A percentile compares a stretch with the other conserved stretches of the same genome.
These are phyloP conservation scores for Sphaeramia orbicularis DNA, from an alignment of 2,797 vertebrate species.

Conservation along the genomic window DNA sequence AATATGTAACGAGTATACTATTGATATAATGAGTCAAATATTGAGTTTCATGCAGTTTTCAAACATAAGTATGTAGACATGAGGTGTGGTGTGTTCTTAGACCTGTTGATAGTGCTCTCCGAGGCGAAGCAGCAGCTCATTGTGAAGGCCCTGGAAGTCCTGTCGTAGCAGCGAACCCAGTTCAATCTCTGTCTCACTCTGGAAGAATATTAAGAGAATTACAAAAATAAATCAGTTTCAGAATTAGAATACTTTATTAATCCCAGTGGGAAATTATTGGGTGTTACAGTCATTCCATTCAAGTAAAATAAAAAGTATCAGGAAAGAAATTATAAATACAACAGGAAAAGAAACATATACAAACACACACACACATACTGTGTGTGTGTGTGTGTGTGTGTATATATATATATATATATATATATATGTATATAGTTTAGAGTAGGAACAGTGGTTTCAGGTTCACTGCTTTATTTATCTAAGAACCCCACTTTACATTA, in stretches of 20 bases:
- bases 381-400: too few species aligned
- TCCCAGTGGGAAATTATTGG: too few species aligned
- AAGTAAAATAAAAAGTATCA: too few species aligned
- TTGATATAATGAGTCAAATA: too few species aligned
- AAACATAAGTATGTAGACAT: not conserved
- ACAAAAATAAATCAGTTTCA: not conserved
- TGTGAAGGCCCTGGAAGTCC: slow-evolving; percentile 98
- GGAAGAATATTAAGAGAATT: not conserved
- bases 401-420: too few species aligned
- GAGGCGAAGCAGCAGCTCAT: slow-evolving; percentile 93
- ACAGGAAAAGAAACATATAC: too few species aligned
- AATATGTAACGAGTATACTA: too few species aligned
- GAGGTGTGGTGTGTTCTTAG: not conserved
- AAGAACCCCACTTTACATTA: too few species aligned
- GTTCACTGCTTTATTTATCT: not conserved
- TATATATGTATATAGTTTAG: too few species aligned
- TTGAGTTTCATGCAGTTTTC: too few species aligned
- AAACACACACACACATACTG: too few species aligned
- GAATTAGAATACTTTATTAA: not conserved
- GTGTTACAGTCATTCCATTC: too few species aligned
- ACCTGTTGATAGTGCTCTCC: slow-evolving; percentile 98
- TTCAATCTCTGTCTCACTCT: slow-evolving; percentile 98
- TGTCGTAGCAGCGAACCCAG: slow-evolving; percentile 95
- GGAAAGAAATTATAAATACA: not conserved
- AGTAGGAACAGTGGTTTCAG: not conserved